These are phyloP conservation scores for Endomychus coccineus DNA, from an alignment of 2,888 invertebrate genomes.

Conservation along the genomic window DNA sequence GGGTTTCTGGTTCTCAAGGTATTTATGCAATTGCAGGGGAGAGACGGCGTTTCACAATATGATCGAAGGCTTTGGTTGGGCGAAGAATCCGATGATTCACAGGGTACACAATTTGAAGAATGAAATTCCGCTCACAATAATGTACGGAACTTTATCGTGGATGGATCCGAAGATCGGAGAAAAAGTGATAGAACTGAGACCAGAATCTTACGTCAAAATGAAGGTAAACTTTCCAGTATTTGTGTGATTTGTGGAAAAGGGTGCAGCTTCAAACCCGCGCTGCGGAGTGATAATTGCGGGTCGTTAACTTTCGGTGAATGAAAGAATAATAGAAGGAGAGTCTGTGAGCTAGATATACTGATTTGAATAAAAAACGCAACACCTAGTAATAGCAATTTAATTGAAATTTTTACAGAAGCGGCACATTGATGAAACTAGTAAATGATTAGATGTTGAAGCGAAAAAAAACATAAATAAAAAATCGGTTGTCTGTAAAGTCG, in stretches of 20 bases:
- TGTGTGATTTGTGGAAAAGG: neutral
- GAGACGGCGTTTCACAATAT: conserved; percentile 13
- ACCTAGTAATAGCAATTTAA: too few species aligned
- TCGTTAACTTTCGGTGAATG: too few species aligned
- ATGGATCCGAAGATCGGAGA: conserved; percentile 9
- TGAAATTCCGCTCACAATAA: conserved; percentile 12
- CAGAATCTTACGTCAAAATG: conserved; percentile 7
- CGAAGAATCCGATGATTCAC: conserved; percentile 13
- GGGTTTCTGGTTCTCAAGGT: conserved; percentile 3
- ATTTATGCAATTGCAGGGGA: conserved; percentile 8
- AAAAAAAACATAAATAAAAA: too few species aligned
- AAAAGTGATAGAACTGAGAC: conserved; percentile 10
- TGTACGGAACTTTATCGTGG: conserved; percentile 12
- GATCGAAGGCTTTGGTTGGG: conserved; percentile 17
- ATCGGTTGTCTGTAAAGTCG: too few species aligned
- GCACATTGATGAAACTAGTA: too few species aligned
- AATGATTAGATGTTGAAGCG: too few species aligned
- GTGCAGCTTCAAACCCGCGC: too few species aligned
- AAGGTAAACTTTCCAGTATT: conserved; percentile 7
- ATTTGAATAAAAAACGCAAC: too few species aligned
- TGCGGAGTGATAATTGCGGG: too few species aligned
- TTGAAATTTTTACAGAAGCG: too few species aligned
- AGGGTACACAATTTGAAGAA: conserved; percentile 9
- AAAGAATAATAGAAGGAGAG: too few species aligned
- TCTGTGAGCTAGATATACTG: too few species aligned